Evolutionary conservation across 2,113 vertebrate genomes (phyloP).

Genomic region (Chamaea fasciata): DNA sequence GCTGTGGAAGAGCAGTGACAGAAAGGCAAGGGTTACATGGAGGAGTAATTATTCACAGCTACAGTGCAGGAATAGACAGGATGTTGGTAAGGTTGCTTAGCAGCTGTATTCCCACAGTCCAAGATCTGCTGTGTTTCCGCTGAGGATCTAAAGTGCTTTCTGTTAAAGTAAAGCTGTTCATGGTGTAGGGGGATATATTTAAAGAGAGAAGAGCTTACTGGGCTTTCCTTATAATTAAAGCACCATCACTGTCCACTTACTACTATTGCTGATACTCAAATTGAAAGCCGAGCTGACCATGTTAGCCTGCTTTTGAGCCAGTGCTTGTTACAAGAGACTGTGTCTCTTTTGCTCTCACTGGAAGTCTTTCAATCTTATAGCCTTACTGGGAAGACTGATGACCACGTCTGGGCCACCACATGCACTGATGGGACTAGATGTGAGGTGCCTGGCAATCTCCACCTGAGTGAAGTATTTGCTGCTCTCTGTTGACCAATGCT

Average conservation of each 20-base stretch:
- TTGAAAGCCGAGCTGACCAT: background rate
- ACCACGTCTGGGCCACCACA: fast-evolving
- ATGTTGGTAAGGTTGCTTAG: slow-evolving; percentile 36
- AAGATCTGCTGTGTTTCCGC: background rate
- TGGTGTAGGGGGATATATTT: background rate
- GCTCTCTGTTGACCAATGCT: background rate
- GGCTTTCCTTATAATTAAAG: background rate
- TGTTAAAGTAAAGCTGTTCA: background rate
- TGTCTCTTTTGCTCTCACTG: background rate
- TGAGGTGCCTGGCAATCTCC: background rate
- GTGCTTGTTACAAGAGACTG: background rate
- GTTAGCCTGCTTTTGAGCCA: background rate
- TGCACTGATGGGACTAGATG: background rate
- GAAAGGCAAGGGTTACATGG: background rate
- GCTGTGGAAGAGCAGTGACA: background rate
- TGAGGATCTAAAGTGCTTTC: background rate
- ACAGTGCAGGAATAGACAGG: background rate
- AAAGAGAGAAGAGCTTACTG: background rate
- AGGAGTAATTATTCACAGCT: slow-evolving; percentile 4
- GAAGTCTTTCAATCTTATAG: background rate
- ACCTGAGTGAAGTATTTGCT: background rate
- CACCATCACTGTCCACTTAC: background rate
- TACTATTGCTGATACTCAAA: background rate
- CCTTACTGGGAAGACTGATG: background rate
- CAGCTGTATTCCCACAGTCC: slow-evolving; percentile 18